A percentile compares a stretch with the other conserved stretches of the same genome.
Evolutionary conservation across 2,113 vertebrate genomes (phyloP).

Genomic region (Xenotilapia flavipinnis): DNA sequence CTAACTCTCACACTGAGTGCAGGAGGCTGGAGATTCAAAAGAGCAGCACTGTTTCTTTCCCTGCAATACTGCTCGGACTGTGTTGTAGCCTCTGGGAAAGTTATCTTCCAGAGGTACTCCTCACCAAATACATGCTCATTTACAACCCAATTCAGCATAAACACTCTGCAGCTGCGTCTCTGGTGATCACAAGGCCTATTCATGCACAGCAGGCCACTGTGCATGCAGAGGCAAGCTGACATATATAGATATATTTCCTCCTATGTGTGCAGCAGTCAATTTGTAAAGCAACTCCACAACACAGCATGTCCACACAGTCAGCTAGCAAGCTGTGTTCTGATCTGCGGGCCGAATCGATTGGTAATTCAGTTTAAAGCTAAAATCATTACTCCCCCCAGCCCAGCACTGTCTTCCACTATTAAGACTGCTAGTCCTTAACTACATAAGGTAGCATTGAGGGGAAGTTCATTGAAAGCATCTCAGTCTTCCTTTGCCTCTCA

Average conservation of each 20-base stretch:
- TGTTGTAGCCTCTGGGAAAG: conserved; percentile 32
- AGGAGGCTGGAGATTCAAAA: neutral
- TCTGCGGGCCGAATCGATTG: conserved; percentile 67
- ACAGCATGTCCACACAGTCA: conserved; percentile 50
- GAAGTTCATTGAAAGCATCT: conserved; percentile 33
- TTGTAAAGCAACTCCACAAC: conserved; percentile 63
- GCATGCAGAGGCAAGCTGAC: conserved; percentile 31
- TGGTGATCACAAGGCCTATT: conserved; percentile 51
- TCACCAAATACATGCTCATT: conserved; percentile 54
- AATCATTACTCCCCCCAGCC: conserved; percentile 70
- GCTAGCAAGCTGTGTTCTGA: conserved; percentile 63
- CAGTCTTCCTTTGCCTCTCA: conserved; percentile 14
- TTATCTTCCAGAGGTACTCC: conserved; percentile 38
- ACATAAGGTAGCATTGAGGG: conserved; percentile 34
- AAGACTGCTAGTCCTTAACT: conserved; percentile 44
- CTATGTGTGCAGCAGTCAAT: conserved; percentile 59
- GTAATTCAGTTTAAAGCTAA: conserved; percentile 75
- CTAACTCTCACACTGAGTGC: neutral
- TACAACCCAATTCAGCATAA: conserved; percentile 56
- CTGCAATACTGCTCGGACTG: neutral
- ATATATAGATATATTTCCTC: conserved; percentile 53
- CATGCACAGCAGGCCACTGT: conserved; percentile 43
- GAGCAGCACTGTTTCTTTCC: neutral
- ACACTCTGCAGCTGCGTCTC: conserved; percentile 51
- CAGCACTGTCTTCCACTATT: conserved; percentile 58